Base-by-base conservation (phyloP, 2,113 vertebrate species). In the Calonectris borealis region DNA sequence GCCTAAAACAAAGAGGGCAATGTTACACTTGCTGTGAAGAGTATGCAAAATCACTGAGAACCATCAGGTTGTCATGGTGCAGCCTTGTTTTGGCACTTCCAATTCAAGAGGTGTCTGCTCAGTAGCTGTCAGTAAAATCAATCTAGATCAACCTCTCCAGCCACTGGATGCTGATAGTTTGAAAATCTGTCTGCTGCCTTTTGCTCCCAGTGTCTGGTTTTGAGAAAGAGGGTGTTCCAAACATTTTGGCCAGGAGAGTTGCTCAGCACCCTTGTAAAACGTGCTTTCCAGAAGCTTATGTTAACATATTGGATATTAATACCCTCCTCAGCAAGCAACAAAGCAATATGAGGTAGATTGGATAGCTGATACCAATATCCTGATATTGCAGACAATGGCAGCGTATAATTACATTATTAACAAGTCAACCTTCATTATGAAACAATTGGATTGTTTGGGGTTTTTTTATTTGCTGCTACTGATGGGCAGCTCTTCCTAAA, bases 1-100 rank as follows among this genome's bases (percentile, higher is more conserved):
- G 22, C 20, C 25, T 79, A 69, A 86, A 86, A 64, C 17, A 80
- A 88, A 80, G 26, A 80, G 22, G 38, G 8, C 13, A 68, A 1
- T 46, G 8, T 68, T 68, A 60, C 2, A 2, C 9, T 68, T 86
- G 22, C n/a, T 0, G 0, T 76, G 21, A 88, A 71, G 21, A 71
- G 70, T 34, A 36, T 10, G 6, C 11, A 83, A 82, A 54, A 58
- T 52, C 5, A 26, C 26, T 38, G 49, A 86, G 54, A 84, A 34
- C 3, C 4, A 14, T 13, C 10, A 87, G 25, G 13, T 57, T 76
- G 16, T 88, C 25, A 27, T 6, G 10, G 16, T 38, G 15, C 18
- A 72, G 5, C 9, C 22, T 48, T 68, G 11, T 42, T 79, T 52
- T 36, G 61, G 10, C 8, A 6, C 15, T 88, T 92, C 8, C 19